Evolutionary conservation across 92 coral and sea anemone species (phyloP).

Genomic region (Zoanthus solanderi): DNA sequence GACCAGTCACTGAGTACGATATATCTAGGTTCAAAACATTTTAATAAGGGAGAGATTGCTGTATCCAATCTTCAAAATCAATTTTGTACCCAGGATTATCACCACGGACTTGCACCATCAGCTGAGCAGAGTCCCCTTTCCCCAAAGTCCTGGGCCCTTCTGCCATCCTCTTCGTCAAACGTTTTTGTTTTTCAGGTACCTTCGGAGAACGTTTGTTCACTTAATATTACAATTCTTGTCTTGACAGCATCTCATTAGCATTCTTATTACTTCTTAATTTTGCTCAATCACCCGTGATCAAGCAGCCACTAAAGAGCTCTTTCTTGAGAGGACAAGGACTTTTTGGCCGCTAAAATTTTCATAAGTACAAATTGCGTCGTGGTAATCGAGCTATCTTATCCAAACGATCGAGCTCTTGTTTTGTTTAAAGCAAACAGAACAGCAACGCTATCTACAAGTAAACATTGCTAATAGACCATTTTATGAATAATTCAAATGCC

Average conservation of each 20-base stretch:
- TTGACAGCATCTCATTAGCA: not conserved
- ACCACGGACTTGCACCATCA: too few relatives aligned
- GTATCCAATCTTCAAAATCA: too few relatives aligned
- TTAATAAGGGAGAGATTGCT: not conserved
- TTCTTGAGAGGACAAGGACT: not conserved
- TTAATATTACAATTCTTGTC: not conserved
- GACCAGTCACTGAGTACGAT: too few relatives aligned
- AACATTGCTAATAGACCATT: slow-evolving; percentile 42
- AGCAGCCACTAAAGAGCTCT: not conserved
- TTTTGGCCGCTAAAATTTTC: not conserved
- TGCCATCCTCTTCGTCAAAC: not conserved
- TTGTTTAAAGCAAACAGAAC: slow-evolving; percentile 21
- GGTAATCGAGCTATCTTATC: not conserved
- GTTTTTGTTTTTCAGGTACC: not conserved
- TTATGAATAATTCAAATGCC: slow-evolving; percentile 51
- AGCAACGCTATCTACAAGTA: slow-evolving; percentile 7
- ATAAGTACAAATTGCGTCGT: not conserved
- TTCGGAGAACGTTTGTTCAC: not conserved
- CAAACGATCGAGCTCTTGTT: not conserved
- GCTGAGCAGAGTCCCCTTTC: not conserved
- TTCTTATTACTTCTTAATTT: not conserved
- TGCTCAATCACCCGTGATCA: slow-evolving; percentile 10
- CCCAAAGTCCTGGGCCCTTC: not conserved
- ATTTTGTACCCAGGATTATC: too few relatives aligned
- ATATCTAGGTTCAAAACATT: too few relatives aligned